A percentile compares a stretch with the other conserved stretches of the same genome.
Evolutionary conservation across 2,888 invertebrate species (phyloP).

Genomic region (Xestia sexstrigata): DNA sequence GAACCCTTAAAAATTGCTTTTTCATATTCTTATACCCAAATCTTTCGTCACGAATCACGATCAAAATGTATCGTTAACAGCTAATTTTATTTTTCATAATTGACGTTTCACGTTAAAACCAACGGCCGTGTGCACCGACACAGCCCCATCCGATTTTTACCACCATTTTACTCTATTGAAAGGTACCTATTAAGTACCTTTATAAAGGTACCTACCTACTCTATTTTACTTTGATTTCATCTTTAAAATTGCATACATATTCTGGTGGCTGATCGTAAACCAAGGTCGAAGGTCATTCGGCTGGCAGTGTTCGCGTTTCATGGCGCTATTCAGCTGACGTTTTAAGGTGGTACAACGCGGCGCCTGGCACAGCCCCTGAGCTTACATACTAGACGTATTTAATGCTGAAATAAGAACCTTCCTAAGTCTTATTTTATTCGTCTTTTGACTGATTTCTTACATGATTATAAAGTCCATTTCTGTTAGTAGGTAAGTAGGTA

Average conservation of each 20-base stretch:
- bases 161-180: too few species aligned
- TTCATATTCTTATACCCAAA: neutral
- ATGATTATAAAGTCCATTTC: neutral
- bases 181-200: neutral
- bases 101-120: too few species aligned
- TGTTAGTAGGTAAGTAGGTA: too few species aligned
- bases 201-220: neutral
- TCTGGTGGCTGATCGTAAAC: constrained; percentile 58
- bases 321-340: constrained; percentile 60
- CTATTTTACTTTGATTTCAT: constrained; percentile 4
- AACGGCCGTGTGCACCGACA: too few species aligned
- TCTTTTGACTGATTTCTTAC: neutral
- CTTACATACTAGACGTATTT: constrained; percentile 60
- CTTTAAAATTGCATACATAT: constrained; percentile 49
- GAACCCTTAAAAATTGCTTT: neutral
- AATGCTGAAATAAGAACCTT: neutral
- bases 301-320: constrained; percentile 63
- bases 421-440: neutral
- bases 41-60: neutral
- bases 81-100: too few species aligned
- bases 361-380: constrained; percentile 56
- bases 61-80: neutral
- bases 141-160: too few species aligned
- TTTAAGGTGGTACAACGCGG: constrained; percentile 57
- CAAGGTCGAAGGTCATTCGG: constrained; percentile 80